Percentiles rank a stretch among this genome's conserved stretches.
phyloP scores from a whole-genome alignment of 2,113 vertebrate genomes.

The Coracopsis vasa region DNA sequence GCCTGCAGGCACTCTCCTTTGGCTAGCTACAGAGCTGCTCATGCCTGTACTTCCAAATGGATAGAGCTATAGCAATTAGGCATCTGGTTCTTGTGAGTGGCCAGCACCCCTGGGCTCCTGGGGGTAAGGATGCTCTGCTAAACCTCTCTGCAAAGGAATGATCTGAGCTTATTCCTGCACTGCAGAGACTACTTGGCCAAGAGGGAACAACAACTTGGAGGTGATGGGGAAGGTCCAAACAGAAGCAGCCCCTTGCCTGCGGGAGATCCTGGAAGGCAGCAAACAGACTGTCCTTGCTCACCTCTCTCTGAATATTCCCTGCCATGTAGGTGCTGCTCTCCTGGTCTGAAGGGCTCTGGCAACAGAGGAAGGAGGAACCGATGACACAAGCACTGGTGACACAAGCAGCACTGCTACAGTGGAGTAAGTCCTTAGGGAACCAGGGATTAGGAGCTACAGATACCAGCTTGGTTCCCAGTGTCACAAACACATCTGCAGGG shows the following conservation, averaged over 20 bases:
- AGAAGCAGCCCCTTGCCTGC: neutral
- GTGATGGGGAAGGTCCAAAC: neutral
- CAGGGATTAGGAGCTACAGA: neutral
- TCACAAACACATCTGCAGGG: neutral
- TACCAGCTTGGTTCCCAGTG: neutral
- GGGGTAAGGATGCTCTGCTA: neutral
- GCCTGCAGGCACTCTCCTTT: neutral
- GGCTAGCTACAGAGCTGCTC: neutral
- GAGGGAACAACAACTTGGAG: neutral
- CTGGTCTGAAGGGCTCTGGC: neutral
- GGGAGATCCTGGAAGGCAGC: neutral
- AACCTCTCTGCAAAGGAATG: neutral
- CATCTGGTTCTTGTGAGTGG: neutral
- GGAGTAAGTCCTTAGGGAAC: neutral
- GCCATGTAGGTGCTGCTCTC: neutral
- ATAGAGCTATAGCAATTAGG: neutral
- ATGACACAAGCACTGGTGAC: neutral
- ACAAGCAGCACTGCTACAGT: neutral
- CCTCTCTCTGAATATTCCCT: neutral
- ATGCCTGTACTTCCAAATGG: neutral
- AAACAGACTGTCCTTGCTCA: neutral
- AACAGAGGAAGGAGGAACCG: neutral
- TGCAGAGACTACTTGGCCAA: neutral
- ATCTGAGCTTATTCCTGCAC: neutral
- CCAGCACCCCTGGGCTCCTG: neutral